Percentiles rank a stretch among this genome's conserved stretches.
phyloP scores from a whole-genome alignment of 2,113 vertebrate species.

The Origma solitaria region DNA sequence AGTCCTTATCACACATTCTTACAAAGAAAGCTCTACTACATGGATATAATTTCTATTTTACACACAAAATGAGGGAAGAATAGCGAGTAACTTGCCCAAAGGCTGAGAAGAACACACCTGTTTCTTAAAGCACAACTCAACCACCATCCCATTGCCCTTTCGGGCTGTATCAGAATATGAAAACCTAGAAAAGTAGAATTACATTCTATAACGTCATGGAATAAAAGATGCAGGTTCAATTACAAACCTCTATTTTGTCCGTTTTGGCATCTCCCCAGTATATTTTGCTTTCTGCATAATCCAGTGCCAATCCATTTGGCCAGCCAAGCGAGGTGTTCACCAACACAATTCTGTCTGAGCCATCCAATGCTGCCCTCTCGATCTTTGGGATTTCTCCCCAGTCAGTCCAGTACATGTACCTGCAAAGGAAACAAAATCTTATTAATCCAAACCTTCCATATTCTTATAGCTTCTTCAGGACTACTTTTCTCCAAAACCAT shows the following conservation, averaged over 20 bases:
- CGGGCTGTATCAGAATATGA: neutral
- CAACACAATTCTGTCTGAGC: constrained; percentile 87
- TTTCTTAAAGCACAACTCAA: neutral
- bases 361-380: constrained; percentile 91
- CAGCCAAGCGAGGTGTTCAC: constrained; percentile 95
- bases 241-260: constrained; percentile 87
- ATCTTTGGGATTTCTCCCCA: constrained; percentile 97
- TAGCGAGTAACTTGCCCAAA: neutral
- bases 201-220: neutral
- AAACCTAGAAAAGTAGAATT: neutral
- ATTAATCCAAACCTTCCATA: neutral
- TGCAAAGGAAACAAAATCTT: constrained; percentile 48
- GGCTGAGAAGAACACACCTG: neutral
- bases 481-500: neutral
- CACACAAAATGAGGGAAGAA: neutral
- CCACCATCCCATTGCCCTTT: neutral
- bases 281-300: constrained; percentile 87
- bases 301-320: constrained; percentile 94
- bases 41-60: neutral
- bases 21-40: neutral
- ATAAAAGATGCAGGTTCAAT: neutral
- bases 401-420: constrained; percentile 99
- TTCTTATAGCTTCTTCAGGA: neutral
- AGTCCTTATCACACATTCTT: neutral
- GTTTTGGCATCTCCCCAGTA: constrained; percentile 99